Evolutionary conservation across 2,888 invertebrate genomes (phyloP).

Genomic region (Hydrotaea cyrtoneurina): DNA sequence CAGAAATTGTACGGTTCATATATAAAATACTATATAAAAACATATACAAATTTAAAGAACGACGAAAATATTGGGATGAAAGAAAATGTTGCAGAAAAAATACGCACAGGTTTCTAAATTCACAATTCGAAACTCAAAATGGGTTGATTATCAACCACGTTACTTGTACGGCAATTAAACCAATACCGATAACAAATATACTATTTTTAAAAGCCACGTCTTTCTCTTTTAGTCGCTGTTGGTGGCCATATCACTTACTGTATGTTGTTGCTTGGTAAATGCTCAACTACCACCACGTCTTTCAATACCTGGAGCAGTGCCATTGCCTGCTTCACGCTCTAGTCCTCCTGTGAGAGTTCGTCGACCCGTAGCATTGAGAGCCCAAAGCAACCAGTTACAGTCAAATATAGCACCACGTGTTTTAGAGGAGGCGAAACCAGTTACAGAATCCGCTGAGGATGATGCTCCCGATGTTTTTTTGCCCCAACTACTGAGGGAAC

Average conservation of each 20-base stretch:
- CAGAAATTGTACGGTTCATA: no score
- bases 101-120: no score
- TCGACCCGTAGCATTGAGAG: slow-evolving; percentile 81
- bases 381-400: slow-evolving; percentile 81
- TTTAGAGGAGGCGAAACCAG: slow-evolving; percentile 83
- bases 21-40: no score
- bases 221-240: slow-evolving; percentile 59
- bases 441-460: slow-evolving; percentile 86
- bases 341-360: slow-evolving; percentile 73
- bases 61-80: no score
- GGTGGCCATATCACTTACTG: slow-evolving; percentile 47
- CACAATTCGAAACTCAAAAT: no score
- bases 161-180: no score
- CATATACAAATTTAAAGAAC: no score
- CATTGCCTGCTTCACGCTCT: slow-evolving; percentile 77
- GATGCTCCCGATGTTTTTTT: slow-evolving; percentile 83
- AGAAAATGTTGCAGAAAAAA: no score
- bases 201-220: neutral
- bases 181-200: no score
- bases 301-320: slow-evolving; percentile 85
- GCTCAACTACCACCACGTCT: slow-evolving; percentile 85
- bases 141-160: no score
- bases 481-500: slow-evolving; percentile 79
- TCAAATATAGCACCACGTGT: slow-evolving; percentile 79
- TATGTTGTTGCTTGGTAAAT: slow-evolving; percentile 70